Evolutionary conservation across 1,140 invertebrate species (phyloP).

Genomic region (Drosophila athabasca): DNA sequence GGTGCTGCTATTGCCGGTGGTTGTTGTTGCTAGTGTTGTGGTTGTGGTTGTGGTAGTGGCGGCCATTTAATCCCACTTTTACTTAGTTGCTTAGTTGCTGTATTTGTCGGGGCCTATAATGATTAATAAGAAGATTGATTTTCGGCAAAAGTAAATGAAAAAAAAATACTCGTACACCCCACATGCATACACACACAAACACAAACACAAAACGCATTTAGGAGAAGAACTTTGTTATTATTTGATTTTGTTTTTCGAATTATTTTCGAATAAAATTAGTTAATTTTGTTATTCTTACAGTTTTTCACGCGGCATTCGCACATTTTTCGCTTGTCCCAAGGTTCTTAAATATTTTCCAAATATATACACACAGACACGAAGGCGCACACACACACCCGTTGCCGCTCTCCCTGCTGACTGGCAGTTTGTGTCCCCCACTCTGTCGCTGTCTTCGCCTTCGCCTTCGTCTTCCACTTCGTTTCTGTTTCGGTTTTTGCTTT

Average conservation of each 20-base stretch:
- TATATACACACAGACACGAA: slow-evolving; percentile 26
- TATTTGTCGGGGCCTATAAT: slow-evolving; percentile 31
- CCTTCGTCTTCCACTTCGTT: slow-evolving; percentile 37
- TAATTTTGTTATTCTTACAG: slow-evolving; percentile 41
- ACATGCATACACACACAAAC: neutral
- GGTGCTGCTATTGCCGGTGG: slow-evolving; percentile 60
- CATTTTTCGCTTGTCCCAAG: slow-evolving; percentile 50
- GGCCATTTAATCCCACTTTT: slow-evolving; percentile 76
- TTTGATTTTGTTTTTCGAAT: too few species aligned
- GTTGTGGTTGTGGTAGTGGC: slow-evolving; percentile 77
- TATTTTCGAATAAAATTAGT: neutral
- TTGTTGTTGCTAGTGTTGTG: slow-evolving; percentile 66
- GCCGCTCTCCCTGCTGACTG: slow-evolving; percentile 47
- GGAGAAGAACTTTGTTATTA: neutral
- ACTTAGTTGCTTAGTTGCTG: slow-evolving; percentile 37
- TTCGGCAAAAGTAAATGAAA: too few species aligned
- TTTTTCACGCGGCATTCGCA: slow-evolving; percentile 60
- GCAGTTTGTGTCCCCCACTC: slow-evolving; percentile 50
- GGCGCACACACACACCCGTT: slow-evolving; percentile 32
- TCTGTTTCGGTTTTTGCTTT: slow-evolving; percentile 77
- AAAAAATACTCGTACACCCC: neutral
- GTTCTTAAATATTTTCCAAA: slow-evolving; percentile 69
- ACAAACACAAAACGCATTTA: too few species aligned
- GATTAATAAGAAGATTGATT: slow-evolving; percentile 8
- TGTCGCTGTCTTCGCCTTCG: slow-evolving; percentile 10